These are phyloP conservation scores for Melanotaenia nigrans DNA, from an alignment of 2,797 vertebrate species.

Conservation along the genomic window DNA sequence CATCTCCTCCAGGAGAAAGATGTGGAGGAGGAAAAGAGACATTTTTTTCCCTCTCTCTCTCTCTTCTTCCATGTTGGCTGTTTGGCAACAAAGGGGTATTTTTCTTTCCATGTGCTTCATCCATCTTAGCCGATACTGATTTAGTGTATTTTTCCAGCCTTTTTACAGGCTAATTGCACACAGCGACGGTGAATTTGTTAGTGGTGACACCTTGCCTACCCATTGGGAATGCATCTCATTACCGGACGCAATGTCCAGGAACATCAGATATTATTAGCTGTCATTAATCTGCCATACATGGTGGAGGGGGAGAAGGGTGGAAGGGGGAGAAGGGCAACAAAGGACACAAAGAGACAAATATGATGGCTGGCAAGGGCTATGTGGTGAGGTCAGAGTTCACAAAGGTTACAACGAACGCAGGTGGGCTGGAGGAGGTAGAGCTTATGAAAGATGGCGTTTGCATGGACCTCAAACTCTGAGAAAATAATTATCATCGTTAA, in stretches of 20 bases:
- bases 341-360: slow-evolving; percentile 85
- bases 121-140: slow-evolving; percentile 91
- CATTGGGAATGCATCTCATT: slow-evolving; percentile 99
- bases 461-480: slow-evolving; percentile 23
- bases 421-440: slow-evolving; percentile 31
- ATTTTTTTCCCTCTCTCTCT: slow-evolving; percentile 67
- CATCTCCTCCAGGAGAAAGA: slow-evolving; percentile 93
- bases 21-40: slow-evolving; percentile 85
- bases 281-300: slow-evolving; percentile 98
- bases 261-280: slow-evolving; percentile 99
- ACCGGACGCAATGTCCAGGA: slow-evolving; percentile 95
- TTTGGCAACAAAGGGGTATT: slow-evolving; percentile 78
- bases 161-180: slow-evolving; percentile 98
- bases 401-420: slow-evolving; percentile 78
- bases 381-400: slow-evolving; percentile 83
- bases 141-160: slow-evolving; percentile 91
- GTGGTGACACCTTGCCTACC: slow-evolving; percentile 96
- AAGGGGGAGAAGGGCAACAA: slow-evolving; percentile 67
- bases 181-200: slow-evolving; percentile 96
- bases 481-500: slow-evolving; percentile 12
- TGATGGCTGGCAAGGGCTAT: slow-evolving; percentile 77
- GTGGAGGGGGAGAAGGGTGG: slow-evolving; percentile 57
- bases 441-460: slow-evolving; percentile 45
- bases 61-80: slow-evolving; percentile 70
- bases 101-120: slow-evolving; percentile 84